A percentile compares a stretch with the other conserved stretches of the same genome.
Conservation (phyloP, 2,113 vertebrate species). For the Leucoraja erinaceus region DNA sequence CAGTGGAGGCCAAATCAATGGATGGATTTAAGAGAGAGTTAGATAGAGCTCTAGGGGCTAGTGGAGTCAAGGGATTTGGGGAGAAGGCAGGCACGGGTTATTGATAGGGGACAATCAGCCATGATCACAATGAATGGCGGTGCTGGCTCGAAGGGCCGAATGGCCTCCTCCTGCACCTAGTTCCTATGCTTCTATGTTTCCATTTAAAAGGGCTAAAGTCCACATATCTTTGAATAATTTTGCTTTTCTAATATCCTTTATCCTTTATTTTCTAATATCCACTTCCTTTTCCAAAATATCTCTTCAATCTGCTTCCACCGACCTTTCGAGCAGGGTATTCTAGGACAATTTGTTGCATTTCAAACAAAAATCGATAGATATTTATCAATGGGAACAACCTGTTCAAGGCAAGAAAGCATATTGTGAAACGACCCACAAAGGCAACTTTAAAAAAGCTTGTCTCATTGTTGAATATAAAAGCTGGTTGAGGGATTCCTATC, state of each 20-base stretch:
- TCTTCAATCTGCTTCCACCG: background rate
- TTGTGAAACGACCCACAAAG: background rate
- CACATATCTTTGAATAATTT: background rate
- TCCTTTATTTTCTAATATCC: no score
- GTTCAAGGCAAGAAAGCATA: background rate
- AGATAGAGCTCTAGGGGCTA: no score
- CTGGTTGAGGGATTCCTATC: background rate
- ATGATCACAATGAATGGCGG: no score
- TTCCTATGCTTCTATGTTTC: no score
- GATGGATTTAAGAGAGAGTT: no score
- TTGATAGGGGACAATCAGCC: no score
- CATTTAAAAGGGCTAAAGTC: background rate
- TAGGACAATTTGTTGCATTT: background rate
- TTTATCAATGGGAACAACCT: background rate
- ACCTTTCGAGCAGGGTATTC: background rate
- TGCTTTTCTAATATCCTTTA: background rate
- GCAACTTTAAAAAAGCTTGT: background rate
- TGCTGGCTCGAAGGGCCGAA: no score
- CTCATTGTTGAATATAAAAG: background rate
- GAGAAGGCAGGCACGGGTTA: no score
- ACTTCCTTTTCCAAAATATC: background rate
- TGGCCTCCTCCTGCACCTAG: no score
- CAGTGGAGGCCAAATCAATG: no score
- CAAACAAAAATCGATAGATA: background rate
- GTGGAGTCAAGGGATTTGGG: no score